Evolutionary conservation across 2,113 vertebrate genomes (phyloP), one percentile per base, ranked within the genome.

Genomic region (Protomyctophum bolini): DNA sequence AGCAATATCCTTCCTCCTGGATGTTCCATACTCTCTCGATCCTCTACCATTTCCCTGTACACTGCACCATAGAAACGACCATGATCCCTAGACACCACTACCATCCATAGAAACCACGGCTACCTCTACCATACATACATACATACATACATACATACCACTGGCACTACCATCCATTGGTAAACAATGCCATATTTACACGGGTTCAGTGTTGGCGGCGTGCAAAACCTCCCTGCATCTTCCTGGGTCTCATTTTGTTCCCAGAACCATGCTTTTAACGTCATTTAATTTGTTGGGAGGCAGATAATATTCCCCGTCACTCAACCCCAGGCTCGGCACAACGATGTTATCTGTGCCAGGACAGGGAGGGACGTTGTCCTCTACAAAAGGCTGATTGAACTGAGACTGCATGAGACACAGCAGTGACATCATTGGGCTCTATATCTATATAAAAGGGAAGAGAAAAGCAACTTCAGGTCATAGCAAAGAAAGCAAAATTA

Each of bases 1-100:
- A 74, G 72, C 52, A 76, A 75, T 68, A 77, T 80, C 68, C 77
- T 63, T 21, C 15, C 49, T 68, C 60, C 50, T 63, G 58, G 65
- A 6, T 48, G 28, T 28, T 51, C 57, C 61, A 52, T 10, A 10
- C 10, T 9, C n/a, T 21, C 3, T 49, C 56, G 21, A 21, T 21
- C 21, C 21, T 29, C 58, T 28, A 1, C 57, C 21, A 7, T 28
- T 58, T 58, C 14, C 15, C 56, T 21, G 14, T 21, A 58, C n/a
- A 9, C 50, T 3, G 50, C 50, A 21, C 21, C 21, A 21, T 21
- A 21, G 21, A 21, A 21, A 21, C 21, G 21, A 21, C 21, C 21
- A 21, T 21, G 21, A 21, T 21, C 21, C 21, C 21, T 21, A 21
- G 21, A 21, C 21, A 21, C 21, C 21, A 21, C 21, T 21, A 21